These are phyloP conservation scores for Synodontis membranacea DNA, from an alignment of 2,113 vertebrate genomes.

Conservation along the genomic window DNA sequence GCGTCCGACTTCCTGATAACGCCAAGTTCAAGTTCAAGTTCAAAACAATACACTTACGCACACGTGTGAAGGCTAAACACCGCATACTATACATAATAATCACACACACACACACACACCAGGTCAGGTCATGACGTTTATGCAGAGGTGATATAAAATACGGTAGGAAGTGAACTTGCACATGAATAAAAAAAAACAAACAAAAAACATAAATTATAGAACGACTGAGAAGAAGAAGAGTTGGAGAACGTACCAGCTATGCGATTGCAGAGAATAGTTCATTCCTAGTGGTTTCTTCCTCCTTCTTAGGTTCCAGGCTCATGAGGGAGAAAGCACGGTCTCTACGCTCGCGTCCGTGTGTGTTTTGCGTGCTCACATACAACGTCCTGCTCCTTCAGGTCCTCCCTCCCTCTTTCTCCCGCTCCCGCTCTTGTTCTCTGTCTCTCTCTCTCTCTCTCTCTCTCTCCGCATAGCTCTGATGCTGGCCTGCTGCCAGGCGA, in stretches of 20 bases:
- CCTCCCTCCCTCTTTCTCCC: constrained; percentile 34
- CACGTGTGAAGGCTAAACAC: neutral
- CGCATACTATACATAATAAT: neutral
- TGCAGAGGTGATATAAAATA: neutral
- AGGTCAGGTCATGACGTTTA: neutral
- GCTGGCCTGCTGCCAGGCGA: constrained; percentile 59
- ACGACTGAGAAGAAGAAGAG: neutral
- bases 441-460: constrained; percentile 7
- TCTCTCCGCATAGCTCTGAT: constrained; percentile 29
- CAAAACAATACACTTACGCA: neutral
- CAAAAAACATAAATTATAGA: neutral
- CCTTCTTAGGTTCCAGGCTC: neutral
- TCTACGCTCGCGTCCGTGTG: neutral
- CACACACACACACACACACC: neutral
- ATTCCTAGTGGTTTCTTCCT: neutral
- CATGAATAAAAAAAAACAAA: neutral
- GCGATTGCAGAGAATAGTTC: neutral
- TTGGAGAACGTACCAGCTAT: constrained; percentile 27
- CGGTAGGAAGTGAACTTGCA: neutral
- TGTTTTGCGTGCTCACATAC: constrained; percentile 8
- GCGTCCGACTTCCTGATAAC: constrained; percentile 10
- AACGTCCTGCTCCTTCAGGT: constrained; percentile 3
- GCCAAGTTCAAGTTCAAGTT: neutral
- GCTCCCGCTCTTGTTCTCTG: constrained; percentile 14
- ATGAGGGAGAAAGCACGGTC: neutral